Evolutionary conservation across 2,888 invertebrate genomes (phyloP).

Genomic region (Gastrophysa polygoni): DNA sequence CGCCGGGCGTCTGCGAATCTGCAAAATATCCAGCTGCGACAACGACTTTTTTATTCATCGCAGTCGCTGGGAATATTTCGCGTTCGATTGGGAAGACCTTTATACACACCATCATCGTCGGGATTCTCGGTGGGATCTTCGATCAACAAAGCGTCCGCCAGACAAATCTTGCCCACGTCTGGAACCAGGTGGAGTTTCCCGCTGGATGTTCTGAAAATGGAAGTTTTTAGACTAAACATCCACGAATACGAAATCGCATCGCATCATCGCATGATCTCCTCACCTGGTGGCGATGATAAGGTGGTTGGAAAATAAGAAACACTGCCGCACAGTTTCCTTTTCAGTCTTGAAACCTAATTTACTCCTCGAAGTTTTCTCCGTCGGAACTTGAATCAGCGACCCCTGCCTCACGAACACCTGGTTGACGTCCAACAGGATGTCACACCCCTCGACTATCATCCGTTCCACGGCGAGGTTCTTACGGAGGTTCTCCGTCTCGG

Average conservation of each 20-base stretch:
- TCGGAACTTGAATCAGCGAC: slow-evolving; percentile 74
- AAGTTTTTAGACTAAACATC: too few species aligned
- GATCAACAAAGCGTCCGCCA: slow-evolving; percentile 83
- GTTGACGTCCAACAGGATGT: slow-evolving; percentile 89
- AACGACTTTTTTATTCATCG: too few species aligned
- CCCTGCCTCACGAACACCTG: slow-evolving; percentile 93
- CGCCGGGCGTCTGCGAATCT: too few species aligned
- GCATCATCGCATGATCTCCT: slow-evolving; percentile 4
- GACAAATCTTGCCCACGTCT: slow-evolving; percentile 79
- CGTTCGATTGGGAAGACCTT: too few species aligned
- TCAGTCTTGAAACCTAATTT: slow-evolving; percentile 69
- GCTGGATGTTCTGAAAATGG: slow-evolving; percentile 67
- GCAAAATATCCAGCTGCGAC: too few species aligned
- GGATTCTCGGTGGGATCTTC: slow-evolving; percentile 80
- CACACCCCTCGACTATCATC: slow-evolving; percentile 94
- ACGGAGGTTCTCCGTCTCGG: slow-evolving; percentile 89
- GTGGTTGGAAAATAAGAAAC: slow-evolving; percentile 91
- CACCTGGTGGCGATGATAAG: slow-evolving; percentile 81
- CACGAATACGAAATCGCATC: too few species aligned
- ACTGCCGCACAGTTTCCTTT: slow-evolving; percentile 77
- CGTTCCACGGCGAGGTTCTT: slow-evolving; percentile 91
- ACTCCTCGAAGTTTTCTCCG: slow-evolving; percentile 65
- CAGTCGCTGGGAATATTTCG: too few species aligned
- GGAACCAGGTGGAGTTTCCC: slow-evolving; percentile 86
- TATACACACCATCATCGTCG: slow-evolving; percentile 69